Percentiles rank a stretch among this genome's conserved stretches.
phyloP scores from a whole-genome alignment of 2,113 vertebrate genomes.

The Halichoerus grypus region DNA sequence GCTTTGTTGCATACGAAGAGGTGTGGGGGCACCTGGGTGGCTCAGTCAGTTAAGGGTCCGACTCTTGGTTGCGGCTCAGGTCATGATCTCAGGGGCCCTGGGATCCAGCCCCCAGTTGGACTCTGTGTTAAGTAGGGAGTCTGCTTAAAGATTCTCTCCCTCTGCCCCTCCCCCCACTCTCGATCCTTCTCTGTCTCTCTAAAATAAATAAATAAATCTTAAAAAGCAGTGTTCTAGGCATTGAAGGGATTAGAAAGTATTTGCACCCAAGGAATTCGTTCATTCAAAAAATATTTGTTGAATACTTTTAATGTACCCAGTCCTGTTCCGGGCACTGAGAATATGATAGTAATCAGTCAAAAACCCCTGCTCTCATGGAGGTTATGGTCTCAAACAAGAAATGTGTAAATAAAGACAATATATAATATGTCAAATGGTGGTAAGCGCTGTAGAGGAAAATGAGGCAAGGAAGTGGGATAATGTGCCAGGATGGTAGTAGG shows the following conservation, averaged over 20 bases:
- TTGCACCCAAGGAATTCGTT: neutral
- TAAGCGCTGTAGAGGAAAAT: neutral
- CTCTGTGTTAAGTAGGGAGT: neutral
- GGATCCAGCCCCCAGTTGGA: neutral
- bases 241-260: neutral
- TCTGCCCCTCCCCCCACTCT: neutral
- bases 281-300: slow-evolving; percentile 23
- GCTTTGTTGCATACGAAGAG: slow-evolving; percentile 11
- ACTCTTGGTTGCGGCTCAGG: neutral
- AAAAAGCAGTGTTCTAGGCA: neutral
- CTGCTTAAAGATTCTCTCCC: neutral
- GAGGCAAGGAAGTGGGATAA: slow-evolving; percentile 1
- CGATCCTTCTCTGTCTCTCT: neutral
- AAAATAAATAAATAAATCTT: neutral
- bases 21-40: neutral
- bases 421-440: neutral
- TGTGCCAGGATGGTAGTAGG: neutral
- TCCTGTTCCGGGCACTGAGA: neutral
- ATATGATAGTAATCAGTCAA: slow-evolving; percentile 33
- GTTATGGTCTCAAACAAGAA: slow-evolving; percentile 10
- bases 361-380: neutral
- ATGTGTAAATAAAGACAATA: slow-evolving; percentile 5
- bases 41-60: neutral
- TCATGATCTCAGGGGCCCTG: neutral
- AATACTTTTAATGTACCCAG: neutral